These are phyloP conservation scores for Elysia crispata DNA, from an alignment of 2,888 invertebrate genomes.

Conservation along the genomic window DNA sequence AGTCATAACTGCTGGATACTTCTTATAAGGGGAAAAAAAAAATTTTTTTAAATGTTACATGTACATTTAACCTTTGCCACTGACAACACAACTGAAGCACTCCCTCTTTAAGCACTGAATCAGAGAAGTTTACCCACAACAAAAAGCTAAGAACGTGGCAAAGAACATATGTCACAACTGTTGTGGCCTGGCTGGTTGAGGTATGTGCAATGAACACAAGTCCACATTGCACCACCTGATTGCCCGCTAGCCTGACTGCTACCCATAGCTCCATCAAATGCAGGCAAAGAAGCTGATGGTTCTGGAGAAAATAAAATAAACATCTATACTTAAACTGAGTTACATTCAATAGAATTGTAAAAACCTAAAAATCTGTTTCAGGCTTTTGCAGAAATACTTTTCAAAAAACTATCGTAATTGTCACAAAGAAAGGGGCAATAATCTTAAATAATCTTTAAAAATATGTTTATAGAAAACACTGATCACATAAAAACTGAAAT, in stretches of 20 bases:
- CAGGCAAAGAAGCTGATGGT: constrained; percentile 64
- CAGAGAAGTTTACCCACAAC: not conserved
- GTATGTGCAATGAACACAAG: constrained; percentile 95
- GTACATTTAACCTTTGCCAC: not conserved
- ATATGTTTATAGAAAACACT: no score
- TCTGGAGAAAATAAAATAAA: constrained; percentile 52
- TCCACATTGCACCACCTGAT: constrained; percentile 84
- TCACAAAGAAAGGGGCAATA: no score
- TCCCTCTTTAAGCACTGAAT: not conserved
- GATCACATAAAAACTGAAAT: no score
- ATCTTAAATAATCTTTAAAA: no score
- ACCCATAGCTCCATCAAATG: constrained; percentile 75
- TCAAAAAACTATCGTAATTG: no score
- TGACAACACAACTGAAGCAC: not conserved
- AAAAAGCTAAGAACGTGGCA: constrained; percentile 80
- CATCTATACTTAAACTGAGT: not conserved
- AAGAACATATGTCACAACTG: constrained; percentile 94
- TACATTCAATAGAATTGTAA: no score
- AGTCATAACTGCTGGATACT: no score
- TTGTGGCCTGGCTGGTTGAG: constrained; percentile 87
- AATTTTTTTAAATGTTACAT: no score
- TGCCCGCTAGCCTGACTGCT: constrained; percentile 88
- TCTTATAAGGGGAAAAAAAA: no score
- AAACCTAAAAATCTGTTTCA: no score
- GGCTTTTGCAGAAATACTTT: no score